phyloP scores from a whole-genome alignment of 2,797 vertebrate species.

The Sus cebifrons region DNA sequence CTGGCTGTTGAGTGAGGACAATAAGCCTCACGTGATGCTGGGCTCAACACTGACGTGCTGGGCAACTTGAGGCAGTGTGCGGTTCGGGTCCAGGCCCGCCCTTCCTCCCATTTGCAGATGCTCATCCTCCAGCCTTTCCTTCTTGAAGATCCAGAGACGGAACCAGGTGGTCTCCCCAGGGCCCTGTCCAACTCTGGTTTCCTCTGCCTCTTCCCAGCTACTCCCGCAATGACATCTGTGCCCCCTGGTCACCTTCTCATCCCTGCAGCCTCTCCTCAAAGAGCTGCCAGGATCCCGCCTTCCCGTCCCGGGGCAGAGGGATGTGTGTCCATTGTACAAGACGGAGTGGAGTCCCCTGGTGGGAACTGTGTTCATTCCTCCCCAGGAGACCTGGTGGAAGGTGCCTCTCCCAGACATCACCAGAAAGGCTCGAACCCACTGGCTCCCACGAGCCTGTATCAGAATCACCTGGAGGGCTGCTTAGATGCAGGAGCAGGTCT shows the following conservation, averaged over 20 bases:
- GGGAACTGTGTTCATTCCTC: not conserved
- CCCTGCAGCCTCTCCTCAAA: too few species aligned
- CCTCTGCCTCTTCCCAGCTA: not conserved
- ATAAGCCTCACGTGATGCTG: not conserved
- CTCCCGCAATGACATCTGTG: fast-evolving
- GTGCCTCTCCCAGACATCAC: too few species aligned
- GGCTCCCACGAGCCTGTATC: fast-evolving
- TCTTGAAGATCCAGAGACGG: not conserved
- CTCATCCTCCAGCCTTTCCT: not conserved
- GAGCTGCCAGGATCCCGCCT: not conserved
- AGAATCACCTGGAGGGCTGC: not conserved
- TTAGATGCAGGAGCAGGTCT: not conserved
- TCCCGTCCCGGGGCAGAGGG: not conserved
- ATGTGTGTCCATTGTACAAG: fast-evolving
- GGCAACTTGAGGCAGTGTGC: fast-evolving
- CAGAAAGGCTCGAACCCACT: not conserved
- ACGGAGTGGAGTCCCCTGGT: not conserved
- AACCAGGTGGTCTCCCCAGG: not conserved
- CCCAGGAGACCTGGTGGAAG: not conserved
- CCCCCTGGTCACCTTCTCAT: not conserved
- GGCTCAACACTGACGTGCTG: not conserved
- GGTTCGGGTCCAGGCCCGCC: fast-evolving
- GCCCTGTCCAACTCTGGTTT: not conserved
- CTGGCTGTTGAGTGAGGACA: not conserved
- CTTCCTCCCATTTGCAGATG: not conserved